Evolutionary conservation across 2,797 vertebrate genomes (phyloP).

Genomic region (Danionella dracula): DNA sequence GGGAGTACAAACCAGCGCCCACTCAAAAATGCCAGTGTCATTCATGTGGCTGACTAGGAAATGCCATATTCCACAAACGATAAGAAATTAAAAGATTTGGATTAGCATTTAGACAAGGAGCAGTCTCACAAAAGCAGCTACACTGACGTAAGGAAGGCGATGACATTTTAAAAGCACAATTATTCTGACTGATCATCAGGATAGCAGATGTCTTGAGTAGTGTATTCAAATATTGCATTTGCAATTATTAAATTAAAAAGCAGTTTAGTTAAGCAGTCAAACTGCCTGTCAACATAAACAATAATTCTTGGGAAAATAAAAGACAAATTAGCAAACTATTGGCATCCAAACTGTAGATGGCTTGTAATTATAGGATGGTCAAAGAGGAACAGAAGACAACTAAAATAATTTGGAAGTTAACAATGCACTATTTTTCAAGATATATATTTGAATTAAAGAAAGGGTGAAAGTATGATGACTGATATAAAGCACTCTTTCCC

Average conservation of each 20-base stretch:
- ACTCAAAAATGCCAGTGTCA: slow-evolving; percentile 39
- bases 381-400: too few species aligned
- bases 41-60: slow-evolving; percentile 2
- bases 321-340: neutral
- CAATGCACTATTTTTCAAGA: too few species aligned
- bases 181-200: slow-evolving; percentile 7
- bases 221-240: slow-evolving; percentile 1
- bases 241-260: neutral
- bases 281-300: neutral
- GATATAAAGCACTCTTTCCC: too few species aligned
- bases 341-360: neutral
- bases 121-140: neutral
- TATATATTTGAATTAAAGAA: too few species aligned
- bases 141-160: neutral
- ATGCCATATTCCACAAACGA: slow-evolving; percentile 16
- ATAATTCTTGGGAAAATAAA: neutral
- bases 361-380: too few species aligned
- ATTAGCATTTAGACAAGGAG: neutral
- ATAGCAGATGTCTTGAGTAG: slow-evolving; percentile 10
- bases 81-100: slow-evolving; percentile 9
- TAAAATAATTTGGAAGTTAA: too few species aligned
- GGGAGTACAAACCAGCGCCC: slow-evolving; percentile 4
- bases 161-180: slow-evolving; percentile 26
- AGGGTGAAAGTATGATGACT: too few species aligned
- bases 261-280: neutral